Evolutionary conservation across 1,140 invertebrate species (phyloP), one percentile per base, ranked within the genome.

Genomic region (Temnothorax longispinosus): DNA sequence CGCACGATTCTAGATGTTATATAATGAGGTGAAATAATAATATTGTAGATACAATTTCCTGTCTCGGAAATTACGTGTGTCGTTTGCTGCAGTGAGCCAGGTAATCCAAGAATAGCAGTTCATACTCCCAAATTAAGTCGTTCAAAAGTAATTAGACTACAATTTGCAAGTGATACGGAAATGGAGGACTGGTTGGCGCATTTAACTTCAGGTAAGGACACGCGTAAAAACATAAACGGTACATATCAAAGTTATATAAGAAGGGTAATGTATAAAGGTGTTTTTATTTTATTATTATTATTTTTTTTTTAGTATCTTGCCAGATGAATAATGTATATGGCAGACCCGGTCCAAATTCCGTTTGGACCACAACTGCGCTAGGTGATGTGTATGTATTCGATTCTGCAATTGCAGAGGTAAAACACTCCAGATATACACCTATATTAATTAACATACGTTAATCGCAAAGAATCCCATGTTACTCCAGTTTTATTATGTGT

Each of bases 131-230:
- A 96, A 88, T 95, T 97, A 90, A 94, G 96, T 8, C 88, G 92
- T 50, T 94, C 92, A 8, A 95, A 95, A 89, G 91, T 94, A 75
- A 95, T 98, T 10, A 96, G 97, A 94, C 94, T 98, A 82, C 96
- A 97, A 94, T 98, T 98, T 94, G 94, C 96, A 27, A 97, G 97
- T 89, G 98, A 98, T 94, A 96, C 96, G 58, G 97, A 98, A 94
- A 96, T 98, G 94, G 98, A 98, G 95, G 98, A 98, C 93, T 99
- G 98, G 98, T 96, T 98, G 67, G 96, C 97, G 54, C 96, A 98
- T 92, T 96, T 98, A 85, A 96, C 96, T n/a, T 96, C 96, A 92
- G 97, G 97, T 96, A 92, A 84, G 7, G 21, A 44, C n/a, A 15
- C 4, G 3, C 6, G 47, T 44, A 21, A 50, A n/a, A 10, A 21